Percentiles rank a stretch among this genome's conserved stretches.
Conservation (phyloP, 2,797 vertebrate genomes). For the Neoniphon sammara region DNA sequence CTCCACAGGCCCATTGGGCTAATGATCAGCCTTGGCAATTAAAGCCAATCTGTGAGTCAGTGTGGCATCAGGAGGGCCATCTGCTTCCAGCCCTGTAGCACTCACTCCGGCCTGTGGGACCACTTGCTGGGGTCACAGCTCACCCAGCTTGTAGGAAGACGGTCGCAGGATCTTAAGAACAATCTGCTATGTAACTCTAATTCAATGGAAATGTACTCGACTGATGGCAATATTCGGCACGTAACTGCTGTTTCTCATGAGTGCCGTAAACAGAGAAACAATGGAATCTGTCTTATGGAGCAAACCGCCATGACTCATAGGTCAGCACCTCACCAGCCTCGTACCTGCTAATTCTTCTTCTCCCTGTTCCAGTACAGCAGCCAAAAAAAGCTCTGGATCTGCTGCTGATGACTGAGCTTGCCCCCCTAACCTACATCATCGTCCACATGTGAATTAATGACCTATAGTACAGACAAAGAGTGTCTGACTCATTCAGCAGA, state of each 20-base stretch:
- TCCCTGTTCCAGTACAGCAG: conserved; percentile 65
- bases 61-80: conserved; percentile 81
- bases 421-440: conserved; percentile 57
- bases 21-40: conserved; percentile 81
- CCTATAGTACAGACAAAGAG: conserved; percentile 36
- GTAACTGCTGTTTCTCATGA: conserved; percentile 34
- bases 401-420: conserved; percentile 59
- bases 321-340: conserved; percentile 71
- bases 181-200: conserved; percentile 73
- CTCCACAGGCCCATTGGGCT: conserved; percentile 75
- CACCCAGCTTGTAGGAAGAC: conserved; percentile 72
- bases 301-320: conserved; percentile 63
- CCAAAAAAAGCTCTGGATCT: conserved; percentile 61
- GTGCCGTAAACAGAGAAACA: conserved; percentile 66
- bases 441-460: conserved; percentile 60
- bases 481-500: conserved; percentile 36
- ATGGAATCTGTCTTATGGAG: conserved; percentile 62
- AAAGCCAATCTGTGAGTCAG: conserved; percentile 82
- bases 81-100: conserved; percentile 78
- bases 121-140: conserved; percentile 78
- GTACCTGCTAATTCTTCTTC: conserved; percentile 57
- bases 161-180: conserved; percentile 75
- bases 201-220: conserved; percentile 58
- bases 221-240: conserved; percentile 32
- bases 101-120: conserved; percentile 75